Conservation (phyloP, 1,140 invertebrate genomes). For the Lasaia peninsularis region DNA sequence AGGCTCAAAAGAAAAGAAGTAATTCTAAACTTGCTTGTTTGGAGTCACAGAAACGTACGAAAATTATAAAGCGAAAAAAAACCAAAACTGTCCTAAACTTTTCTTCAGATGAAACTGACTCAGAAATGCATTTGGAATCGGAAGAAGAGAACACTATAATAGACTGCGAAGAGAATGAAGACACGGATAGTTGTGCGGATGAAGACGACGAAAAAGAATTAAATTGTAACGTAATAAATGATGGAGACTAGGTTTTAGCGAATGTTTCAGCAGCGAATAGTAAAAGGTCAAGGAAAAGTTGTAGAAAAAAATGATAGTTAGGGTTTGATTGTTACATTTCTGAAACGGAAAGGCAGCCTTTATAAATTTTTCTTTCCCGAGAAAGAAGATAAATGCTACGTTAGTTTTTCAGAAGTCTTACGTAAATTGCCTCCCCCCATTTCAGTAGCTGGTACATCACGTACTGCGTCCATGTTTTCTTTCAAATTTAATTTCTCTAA, state of each 20-base stretch:
- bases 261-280: too few relatives aligned
- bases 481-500: too few relatives aligned
- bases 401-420: too few relatives aligned
- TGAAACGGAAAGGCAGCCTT: not conserved
- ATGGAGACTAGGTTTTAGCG: too few relatives aligned
- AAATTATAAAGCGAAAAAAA: not conserved
- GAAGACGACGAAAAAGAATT: too few relatives aligned
- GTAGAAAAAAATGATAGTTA: not conserved
- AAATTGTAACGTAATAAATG: too few relatives aligned
- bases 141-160: not conserved
- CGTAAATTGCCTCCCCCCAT: too few relatives aligned
- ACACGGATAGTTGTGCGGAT: not conserved
- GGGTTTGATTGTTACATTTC: not conserved
- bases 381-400: too few relatives aligned
- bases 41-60: not conserved
- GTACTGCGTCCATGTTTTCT: too few relatives aligned
- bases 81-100: not conserved
- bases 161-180: not conserved
- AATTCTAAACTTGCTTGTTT: constrained; percentile 4
- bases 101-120: not conserved
- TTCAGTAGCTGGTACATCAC: too few relatives aligned
- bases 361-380: too few relatives aligned
- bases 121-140: not conserved
- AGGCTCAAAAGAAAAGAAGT: not conserved
- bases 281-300: constrained; percentile 4